phyloP scores from a whole-genome alignment of 2,888 invertebrate genomes.

The Tineola bisselliella region DNA sequence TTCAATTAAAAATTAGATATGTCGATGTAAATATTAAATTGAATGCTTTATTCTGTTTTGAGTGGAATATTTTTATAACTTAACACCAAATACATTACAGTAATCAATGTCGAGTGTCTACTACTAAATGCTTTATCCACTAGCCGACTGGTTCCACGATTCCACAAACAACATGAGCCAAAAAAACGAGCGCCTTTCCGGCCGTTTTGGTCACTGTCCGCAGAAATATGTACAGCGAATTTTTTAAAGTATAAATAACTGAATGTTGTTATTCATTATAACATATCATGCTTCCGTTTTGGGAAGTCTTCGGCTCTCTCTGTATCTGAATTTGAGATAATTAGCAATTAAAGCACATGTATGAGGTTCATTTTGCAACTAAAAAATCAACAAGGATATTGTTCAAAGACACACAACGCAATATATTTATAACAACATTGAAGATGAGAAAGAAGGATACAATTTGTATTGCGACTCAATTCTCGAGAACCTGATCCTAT shows the following conservation, averaged over 20 bases:
- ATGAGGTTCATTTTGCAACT: not conserved
- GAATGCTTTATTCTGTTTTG: no score
- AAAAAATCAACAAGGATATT: no score
- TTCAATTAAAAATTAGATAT: no score
- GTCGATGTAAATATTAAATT: no score
- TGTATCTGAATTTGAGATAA: constrained; percentile 4
- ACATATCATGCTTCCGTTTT: constrained; percentile 12
- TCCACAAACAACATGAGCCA: constrained; percentile 9
- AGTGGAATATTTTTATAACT: no score
- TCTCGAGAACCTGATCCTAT: not conserved
- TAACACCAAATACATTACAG: not conserved
- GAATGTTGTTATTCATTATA: constrained; percentile 12
- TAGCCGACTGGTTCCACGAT: constrained; percentile 1
- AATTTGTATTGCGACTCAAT: no score
- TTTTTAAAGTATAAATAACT: constrained; percentile 12
- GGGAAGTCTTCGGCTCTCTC: constrained; percentile 5
- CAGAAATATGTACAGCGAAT: constrained; percentile 10
- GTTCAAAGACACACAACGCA: not conserved
- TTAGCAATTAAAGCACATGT: constrained; percentile 11
- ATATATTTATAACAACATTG: not conserved
- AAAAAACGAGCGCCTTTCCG: constrained; percentile 14
- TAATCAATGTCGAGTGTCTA: constrained; percentile 1
- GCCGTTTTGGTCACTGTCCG: constrained; percentile 14
- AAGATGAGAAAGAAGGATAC: not conserved
- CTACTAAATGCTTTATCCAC: not conserved